Conservation (phyloP, 92 coral and sea anemone species). For the Actinostola sp. region DNA sequence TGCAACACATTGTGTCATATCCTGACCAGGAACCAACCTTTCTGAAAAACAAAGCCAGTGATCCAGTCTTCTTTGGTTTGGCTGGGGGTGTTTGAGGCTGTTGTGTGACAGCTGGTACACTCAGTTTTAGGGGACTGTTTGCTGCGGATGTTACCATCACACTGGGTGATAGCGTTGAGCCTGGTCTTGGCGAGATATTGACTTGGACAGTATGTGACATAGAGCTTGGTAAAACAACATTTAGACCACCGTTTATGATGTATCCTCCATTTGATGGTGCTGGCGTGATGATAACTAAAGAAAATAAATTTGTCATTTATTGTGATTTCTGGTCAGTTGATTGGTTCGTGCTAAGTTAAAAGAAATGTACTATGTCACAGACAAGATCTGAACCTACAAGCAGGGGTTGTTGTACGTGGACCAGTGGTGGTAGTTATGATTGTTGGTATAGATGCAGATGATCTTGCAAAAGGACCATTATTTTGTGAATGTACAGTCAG, state of each 20-base stretch:
- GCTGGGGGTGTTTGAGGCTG: constrained; percentile 47
- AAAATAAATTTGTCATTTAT: background rate
- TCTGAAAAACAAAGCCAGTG: constrained; percentile 93
- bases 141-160: constrained; percentile 57
- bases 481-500: constrained; percentile 47
- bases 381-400: constrained; percentile 16
- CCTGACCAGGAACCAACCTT: constrained; percentile 56
- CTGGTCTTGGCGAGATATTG: constrained; percentile 72
- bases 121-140: constrained; percentile 72
- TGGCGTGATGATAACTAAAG: constrained; percentile 79
- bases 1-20: too few relatives aligned
- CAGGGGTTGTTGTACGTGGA: constrained; percentile 7
- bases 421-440: background rate
- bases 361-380: background rate
- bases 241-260: constrained; percentile 76
- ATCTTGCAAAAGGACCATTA: constrained; percentile 41
- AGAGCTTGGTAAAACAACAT: constrained; percentile 63
- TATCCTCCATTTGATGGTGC: constrained; percentile 74
- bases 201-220: constrained; percentile 71
- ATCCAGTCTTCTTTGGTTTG: constrained; percentile 90
- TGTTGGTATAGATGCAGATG: constrained; percentile 26
- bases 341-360: too few relatives aligned
- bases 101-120: constrained; percentile 67
- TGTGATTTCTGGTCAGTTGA: background rate
- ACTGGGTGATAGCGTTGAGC: constrained; percentile 55